Percentiles rank a stretch among this genome's conserved stretches.
These are phyloP conservation scores for Dasyurus viverrinus DNA, from an alignment of 2,113 vertebrate genomes.

Conservation along the genomic window DNA sequence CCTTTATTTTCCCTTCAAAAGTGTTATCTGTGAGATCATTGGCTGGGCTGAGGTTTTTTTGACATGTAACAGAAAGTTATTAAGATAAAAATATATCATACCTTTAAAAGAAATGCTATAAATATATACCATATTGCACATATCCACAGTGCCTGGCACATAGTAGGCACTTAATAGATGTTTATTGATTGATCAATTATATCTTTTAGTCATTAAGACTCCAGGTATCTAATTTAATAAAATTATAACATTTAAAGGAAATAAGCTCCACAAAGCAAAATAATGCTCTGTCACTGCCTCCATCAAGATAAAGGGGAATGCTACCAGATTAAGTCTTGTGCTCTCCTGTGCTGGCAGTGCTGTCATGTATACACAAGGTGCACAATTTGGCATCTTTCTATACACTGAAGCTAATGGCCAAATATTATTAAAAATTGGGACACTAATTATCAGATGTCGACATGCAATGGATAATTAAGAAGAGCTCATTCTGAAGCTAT, in stretches of 20 bases:
- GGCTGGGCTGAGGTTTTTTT: neutral
- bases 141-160: neutral
- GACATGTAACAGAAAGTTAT: neutral
- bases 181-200: neutral
- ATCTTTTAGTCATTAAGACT: neutral
- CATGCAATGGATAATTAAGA: constrained; percentile 89
- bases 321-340: constrained; percentile 41
- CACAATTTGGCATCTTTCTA: constrained; percentile 73
- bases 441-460: constrained; percentile 89
- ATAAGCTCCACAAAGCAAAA: too few species aligned
- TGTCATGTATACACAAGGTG: constrained; percentile 70
- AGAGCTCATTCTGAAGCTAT: constrained; percentile 79
- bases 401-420: constrained; percentile 82
- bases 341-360: constrained; percentile 45
- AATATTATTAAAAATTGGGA: constrained; percentile 86
- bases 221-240: neutral
- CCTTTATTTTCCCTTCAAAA: neutral
- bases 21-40: neutral
- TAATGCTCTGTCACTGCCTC: constrained; percentile 32
- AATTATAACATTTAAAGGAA: constrained; percentile 48
- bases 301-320: constrained; percentile 32
- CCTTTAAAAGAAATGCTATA: neutral
- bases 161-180: neutral
- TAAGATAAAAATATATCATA: neutral
- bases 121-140: neutral